phyloP scores from a whole-genome alignment of 2,797 vertebrate species.

The Gymnoscopelus microlampas region DNA sequence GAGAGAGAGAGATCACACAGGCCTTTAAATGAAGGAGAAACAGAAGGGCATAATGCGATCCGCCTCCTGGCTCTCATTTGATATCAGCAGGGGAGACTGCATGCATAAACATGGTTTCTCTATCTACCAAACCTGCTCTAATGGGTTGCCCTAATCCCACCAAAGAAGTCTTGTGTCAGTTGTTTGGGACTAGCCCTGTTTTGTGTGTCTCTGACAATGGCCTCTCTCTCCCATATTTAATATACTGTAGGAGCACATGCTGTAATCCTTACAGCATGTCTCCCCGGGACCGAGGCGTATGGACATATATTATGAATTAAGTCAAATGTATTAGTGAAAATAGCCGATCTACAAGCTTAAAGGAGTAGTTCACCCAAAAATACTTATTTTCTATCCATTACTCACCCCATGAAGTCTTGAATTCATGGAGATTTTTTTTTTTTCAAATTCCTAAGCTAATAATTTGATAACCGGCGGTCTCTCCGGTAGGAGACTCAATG shows the following conservation, averaged over 20 bases:
- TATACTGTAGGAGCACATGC: background rate
- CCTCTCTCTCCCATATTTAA: background rate
- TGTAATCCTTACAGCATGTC: no score
- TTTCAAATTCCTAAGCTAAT: no score
- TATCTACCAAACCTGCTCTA: conserved; percentile 36
- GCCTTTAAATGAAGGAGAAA: conserved; percentile 56
- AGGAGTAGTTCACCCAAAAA: no score
- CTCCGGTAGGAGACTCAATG: no score
- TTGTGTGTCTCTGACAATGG: background rate
- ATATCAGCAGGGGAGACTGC: conserved; percentile 52
- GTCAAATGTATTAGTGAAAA: no score
- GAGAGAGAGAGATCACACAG: conserved; percentile 42
- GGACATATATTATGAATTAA: no score
- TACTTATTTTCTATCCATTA: no score
- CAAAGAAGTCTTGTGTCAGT: conserved; percentile 4
- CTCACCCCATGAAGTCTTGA: no score
- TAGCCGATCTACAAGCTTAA: no score
- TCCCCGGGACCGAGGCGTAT: no score
- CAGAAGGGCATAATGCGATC: conserved; percentile 42
- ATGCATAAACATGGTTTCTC: conserved; percentile 40
- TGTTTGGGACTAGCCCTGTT: background rate
- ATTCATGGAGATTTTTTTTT: no score
- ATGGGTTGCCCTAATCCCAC: conserved; percentile 40
- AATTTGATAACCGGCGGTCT: no score
- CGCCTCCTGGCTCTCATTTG: conserved; percentile 39